Percentiles rank a stretch among this genome's conserved stretches.
Conservation (phyloP, 2,797 vertebrate species). For the Phalanger gymnotis region DNA sequence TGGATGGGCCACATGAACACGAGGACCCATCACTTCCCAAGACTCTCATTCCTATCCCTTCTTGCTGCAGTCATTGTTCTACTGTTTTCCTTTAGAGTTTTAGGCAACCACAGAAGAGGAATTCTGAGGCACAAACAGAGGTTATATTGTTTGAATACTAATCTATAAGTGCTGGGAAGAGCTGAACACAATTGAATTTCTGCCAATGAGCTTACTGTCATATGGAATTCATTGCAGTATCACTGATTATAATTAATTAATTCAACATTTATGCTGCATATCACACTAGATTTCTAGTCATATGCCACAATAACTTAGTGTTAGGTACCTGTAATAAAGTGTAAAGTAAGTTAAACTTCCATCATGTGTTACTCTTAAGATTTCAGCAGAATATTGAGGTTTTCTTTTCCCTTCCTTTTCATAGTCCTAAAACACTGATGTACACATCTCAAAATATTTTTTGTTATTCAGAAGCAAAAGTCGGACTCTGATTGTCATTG, state of each 20-base stretch:
- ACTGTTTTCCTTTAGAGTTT: conserved; percentile 38
- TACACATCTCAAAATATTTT: conserved; percentile 19
- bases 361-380: conserved; percentile 19
- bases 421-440: background rate
- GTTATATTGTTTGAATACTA: conserved; percentile 71
- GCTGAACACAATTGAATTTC: conserved; percentile 66
- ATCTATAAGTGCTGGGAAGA: conserved; percentile 74
- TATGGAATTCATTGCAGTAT: conserved; percentile 68
- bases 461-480: background rate
- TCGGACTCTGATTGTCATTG: background rate
- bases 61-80: background rate
- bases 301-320: conserved; percentile 52
- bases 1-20: conserved; percentile 53
- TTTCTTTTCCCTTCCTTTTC: conserved; percentile 4
- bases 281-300: conserved; percentile 50
- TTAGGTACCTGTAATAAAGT: conserved; percentile 58
- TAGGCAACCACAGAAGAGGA: background rate
- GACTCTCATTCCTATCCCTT: conserved; percentile 54
- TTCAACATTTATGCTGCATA: conserved; percentile 70
- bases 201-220: conserved; percentile 68
- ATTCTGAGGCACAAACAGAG: conserved; percentile 46
- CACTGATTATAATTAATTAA: conserved; percentile 80
- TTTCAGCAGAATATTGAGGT: conserved; percentile 25
- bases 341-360: conserved; percentile 43
- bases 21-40: background rate